Evolutionary conservation across 2,888 invertebrate genomes (phyloP).

Genomic region (Eulithis prunata): DNA sequence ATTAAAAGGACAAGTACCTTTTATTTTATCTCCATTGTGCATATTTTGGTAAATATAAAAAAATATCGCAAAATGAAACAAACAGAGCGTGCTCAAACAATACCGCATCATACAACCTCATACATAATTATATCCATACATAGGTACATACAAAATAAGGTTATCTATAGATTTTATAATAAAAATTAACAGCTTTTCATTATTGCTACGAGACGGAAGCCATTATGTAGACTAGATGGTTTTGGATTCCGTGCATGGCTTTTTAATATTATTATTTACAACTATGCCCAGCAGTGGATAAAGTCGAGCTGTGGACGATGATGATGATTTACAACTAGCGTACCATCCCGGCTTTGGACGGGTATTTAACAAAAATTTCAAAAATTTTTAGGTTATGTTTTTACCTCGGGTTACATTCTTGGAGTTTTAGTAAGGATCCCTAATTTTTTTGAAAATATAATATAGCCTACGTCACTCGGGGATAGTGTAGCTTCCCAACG

Average conservation of each 20-base stretch:
- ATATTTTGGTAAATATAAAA: slow-evolving; percentile 78
- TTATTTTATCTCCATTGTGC: slow-evolving; percentile 81
- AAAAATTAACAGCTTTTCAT: slow-evolving; percentile 60
- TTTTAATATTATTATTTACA: neutral
- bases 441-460: too few species aligned
- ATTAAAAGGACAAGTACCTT: slow-evolving; percentile 76
- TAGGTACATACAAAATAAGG: slow-evolving; percentile 31
- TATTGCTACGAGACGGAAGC: slow-evolving; percentile 69
- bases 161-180: slow-evolving; percentile 59
- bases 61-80: slow-evolving; percentile 74
- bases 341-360: too few species aligned
- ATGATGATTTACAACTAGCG: too few species aligned
- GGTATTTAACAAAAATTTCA: too few species aligned
- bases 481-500: too few species aligned
- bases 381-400: too few species aligned
- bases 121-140: slow-evolving; percentile 30
- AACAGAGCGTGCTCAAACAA: slow-evolving; percentile 64
- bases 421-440: too few species aligned
- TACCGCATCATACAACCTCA: slow-evolving; percentile 33
- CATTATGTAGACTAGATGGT: slow-evolving; percentile 66
- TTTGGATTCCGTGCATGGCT: slow-evolving; percentile 45
- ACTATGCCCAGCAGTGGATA: too few species aligned
- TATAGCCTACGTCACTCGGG: too few species aligned
- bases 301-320: too few species aligned
- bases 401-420: too few species aligned